Conservation (phyloP, 2,797 vertebrate species). For the Rhinichthys osculus region DNA sequence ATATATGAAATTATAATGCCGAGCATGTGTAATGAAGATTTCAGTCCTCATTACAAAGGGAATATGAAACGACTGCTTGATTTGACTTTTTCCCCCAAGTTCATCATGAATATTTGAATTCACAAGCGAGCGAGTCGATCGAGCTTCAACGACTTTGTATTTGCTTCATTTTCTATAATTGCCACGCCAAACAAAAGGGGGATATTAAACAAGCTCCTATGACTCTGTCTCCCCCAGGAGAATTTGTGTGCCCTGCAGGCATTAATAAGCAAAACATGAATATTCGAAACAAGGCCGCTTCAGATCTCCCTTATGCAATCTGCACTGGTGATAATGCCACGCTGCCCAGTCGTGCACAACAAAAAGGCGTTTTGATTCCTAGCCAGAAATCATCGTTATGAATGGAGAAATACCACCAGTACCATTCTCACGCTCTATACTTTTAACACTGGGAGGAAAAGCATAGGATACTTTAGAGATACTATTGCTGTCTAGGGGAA, state of each 20-base stretch:
- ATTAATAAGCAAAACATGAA: constrained; percentile 61
- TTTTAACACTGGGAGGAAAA: neutral
- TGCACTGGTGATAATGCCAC: constrained; percentile 53
- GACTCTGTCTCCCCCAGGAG: constrained; percentile 34
- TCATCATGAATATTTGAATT: constrained; percentile 58
- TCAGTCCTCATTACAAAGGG: constrained; percentile 52
- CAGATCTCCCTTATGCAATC: constrained; percentile 39
- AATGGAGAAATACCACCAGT: neutral
- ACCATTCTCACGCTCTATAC: neutral
- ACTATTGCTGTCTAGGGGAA: neutral
- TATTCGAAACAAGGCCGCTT: constrained; percentile 58
- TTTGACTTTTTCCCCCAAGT: constrained; percentile 2
- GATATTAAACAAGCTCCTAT: constrained; percentile 51
- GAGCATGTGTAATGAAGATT: constrained; percentile 57
- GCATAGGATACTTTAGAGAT: constrained; percentile 9
- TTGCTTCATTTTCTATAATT: constrained; percentile 48
- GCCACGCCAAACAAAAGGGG: constrained; percentile 41
- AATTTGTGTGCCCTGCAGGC: constrained; percentile 50
- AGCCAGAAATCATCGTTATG: neutral
- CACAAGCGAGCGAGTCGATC: constrained; percentile 9
- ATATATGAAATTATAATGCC: constrained; percentile 47
- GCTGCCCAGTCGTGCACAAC: constrained; percentile 29
- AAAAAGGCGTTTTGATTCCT: constrained; percentile 17
- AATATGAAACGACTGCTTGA: constrained; percentile 37
- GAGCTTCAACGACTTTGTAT: constrained; percentile 45